Evolutionary conservation across 2,113 vertebrate species (phyloP), one percentile per base, ranked within the genome.

Genomic region (Andinoacara biseriatus): DNA sequence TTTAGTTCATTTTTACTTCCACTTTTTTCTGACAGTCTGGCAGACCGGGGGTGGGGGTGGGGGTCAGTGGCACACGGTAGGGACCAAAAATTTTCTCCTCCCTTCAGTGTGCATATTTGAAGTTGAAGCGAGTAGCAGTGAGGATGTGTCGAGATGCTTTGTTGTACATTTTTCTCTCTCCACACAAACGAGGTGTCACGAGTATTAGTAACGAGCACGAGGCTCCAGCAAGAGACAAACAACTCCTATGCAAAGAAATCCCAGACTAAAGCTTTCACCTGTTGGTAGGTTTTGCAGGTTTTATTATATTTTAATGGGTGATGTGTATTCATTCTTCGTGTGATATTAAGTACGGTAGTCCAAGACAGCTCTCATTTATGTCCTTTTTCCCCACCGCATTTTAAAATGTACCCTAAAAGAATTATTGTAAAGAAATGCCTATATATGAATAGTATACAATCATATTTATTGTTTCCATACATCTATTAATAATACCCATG

Each of bases 201-300:
- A 88, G 87, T 92, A 86, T 94, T 91, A 90, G 22, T 49, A 89
- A 24, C 35, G 80, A 90, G 83, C 74, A 9, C 5, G 31, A 60
- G 56, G 83, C 80, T 90, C 80, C 26, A 60, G 78, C 31, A 82
- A 74, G 86, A 82, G 83, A 86, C 65, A 85, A 77, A 87, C 85
- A 87, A 87, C 89, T 93, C 84, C 95, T 95, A 95, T 95, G 94
- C 94, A 93, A 92, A 88, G 85, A 81, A 87, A 69, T 17, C 76
- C 82, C 87, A 83, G 87, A 90, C 77, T 90, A 84, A 88, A 92
- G 91, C 87, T 93, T 89, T 89, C 29, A 78, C 89, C 74, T 78
- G 59, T 38, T 77, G 76, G 85, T 85, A 76, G 22, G 57, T 85
- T 89, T 93, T 81, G 56, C 87, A 60, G 80, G 54, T 82, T 92